Conservation (phyloP, 2,113 vertebrate genomes). For the Clarias macrocephalus region DNA sequence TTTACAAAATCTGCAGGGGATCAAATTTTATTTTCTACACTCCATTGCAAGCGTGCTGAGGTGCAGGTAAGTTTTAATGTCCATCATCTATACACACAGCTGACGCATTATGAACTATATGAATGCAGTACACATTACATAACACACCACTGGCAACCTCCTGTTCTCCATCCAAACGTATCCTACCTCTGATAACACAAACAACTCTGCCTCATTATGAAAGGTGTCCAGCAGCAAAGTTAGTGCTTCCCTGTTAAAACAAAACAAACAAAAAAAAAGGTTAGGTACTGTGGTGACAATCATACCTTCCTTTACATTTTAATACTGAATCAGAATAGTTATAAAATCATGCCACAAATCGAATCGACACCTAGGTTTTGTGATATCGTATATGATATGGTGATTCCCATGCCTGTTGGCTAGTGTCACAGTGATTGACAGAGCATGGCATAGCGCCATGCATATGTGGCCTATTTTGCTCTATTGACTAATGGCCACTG, state of each 20-base stretch:
- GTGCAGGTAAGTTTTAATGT: not conserved
- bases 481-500: not conserved
- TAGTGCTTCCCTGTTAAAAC: conserved; percentile 83
- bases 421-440: not conserved
- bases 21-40: too few species aligned
- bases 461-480: not conserved
- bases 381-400: too few species aligned
- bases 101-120: not conserved
- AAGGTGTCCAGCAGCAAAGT: conserved; percentile 92
- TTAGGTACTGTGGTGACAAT: too few species aligned
- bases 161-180: not conserved
- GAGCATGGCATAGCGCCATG: not conserved
- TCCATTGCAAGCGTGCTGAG: not conserved
- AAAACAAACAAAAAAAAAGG: conserved; percentile 23
- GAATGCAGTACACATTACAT: not conserved
- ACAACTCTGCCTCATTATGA: conserved; percentile 90
- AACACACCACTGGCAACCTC: not conserved
- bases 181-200: conserved; percentile 84
- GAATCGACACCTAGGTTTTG: too few species aligned
- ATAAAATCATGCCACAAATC: too few species aligned
- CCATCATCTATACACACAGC: not conserved
- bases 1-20: too few species aligned
- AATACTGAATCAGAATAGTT: too few species aligned
- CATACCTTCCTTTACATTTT: not conserved
- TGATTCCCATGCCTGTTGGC: not conserved